A percentile compares a stretch with the other conserved stretches of the same genome.
phyloP scores from a whole-genome alignment of 2,888 invertebrate genomes.

The Limnephilus lunatus region DNA sequence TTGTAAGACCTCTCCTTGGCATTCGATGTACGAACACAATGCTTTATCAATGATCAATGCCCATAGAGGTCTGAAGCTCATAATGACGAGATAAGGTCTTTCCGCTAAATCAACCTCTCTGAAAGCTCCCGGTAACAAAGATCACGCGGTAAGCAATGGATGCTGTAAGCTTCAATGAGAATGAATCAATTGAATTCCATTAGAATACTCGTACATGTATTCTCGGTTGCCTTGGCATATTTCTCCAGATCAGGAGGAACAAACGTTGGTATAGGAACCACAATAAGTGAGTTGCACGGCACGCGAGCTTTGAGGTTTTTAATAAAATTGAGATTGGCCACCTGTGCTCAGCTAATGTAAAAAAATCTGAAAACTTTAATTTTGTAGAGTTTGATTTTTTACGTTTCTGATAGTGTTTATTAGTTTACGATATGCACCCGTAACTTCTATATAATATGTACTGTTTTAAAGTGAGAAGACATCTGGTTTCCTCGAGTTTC shows the following conservation, averaged over 20 bases:
- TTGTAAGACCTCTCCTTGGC: neutral
- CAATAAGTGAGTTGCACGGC: neutral
- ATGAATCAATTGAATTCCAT: constrained; percentile 4
- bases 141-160: constrained; percentile 37
- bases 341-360: no score
- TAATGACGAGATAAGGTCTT: constrained; percentile 25
- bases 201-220: constrained; percentile 19
- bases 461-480: no score
- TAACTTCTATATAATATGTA: no score
- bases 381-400: no score
- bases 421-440: no score
- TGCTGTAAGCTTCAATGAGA: constrained; percentile 15
- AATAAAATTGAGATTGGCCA: neutral
- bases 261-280: neutral
- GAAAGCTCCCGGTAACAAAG: constrained; percentile 43
- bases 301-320: neutral
- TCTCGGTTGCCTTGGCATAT: constrained; percentile 35
- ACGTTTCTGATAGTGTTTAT: no score
- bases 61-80: constrained; percentile 28
- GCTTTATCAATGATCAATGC: constrained; percentile 31
- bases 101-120: constrained; percentile 57
- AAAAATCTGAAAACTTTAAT: no score
- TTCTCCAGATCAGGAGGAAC: constrained; percentile 26
- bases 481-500: no score
- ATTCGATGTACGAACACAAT: constrained; percentile 22